Percentiles rank a stretch among this genome's conserved stretches.
These are phyloP conservation scores for Bryconaethiops microstoma DNA, from an alignment of 2,797 vertebrate genomes.

Conservation along the genomic window DNA sequence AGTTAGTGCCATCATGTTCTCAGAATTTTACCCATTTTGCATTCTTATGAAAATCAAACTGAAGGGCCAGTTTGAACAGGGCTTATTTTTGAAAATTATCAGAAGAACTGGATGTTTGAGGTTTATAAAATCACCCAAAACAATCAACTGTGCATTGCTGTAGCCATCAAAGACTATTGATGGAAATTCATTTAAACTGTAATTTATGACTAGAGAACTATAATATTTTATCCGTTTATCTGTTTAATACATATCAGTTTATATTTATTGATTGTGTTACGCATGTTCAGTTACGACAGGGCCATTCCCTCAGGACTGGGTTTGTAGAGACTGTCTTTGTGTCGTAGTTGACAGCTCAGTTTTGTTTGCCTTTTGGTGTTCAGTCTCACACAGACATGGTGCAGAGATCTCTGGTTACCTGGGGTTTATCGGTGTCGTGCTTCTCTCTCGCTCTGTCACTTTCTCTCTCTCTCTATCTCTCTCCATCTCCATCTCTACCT, in stretches of 20 bases:
- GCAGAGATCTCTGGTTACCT: background rate
- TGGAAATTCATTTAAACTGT: background rate
- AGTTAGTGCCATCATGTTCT: slow-evolving; percentile 60
- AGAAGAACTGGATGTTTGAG: background rate
- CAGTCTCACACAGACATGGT: background rate
- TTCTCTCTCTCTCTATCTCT: too few species aligned
- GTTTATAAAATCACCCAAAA: background rate
- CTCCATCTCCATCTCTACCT: too few species aligned
- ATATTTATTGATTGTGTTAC: too few species aligned
- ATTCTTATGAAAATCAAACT: background rate
- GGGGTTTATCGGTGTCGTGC: background rate
- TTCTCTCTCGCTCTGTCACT: too few species aligned
- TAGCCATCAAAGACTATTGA: background rate
- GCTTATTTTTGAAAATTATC: background rate
- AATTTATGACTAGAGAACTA: background rate
- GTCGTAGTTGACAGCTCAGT: background rate
- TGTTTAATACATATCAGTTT: too few species aligned
- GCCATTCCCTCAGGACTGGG: background rate
- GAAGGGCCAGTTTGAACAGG: too few species aligned
- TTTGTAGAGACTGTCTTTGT: background rate
- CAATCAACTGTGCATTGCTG: background rate
- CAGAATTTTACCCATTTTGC: background rate
- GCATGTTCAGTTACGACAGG: background rate
- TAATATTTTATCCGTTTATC: too few species aligned
- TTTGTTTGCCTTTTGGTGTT: background rate